phyloP scores from a whole-genome alignment of 2,113 vertebrate genomes.

The Lethenteron reissneri region DNA sequence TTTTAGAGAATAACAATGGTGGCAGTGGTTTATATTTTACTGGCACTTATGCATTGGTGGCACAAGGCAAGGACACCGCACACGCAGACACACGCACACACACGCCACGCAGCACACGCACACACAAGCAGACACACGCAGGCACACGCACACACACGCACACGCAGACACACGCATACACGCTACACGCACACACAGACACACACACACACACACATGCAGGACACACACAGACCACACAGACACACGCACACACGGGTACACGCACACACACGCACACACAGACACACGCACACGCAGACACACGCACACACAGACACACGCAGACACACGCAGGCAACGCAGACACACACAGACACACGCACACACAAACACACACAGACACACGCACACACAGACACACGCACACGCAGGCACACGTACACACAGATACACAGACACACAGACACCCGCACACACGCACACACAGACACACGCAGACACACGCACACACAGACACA shows the following conservation, averaged over 20 bases:
- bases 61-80: conserved; percentile 2
- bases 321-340: background rate
- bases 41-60: no score
- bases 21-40: no score
- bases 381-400: background rate
- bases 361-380: background rate
- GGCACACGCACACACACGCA: background rate
- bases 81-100: background rate
- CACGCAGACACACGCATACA: background rate
- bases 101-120: no score
- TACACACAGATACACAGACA: background rate
- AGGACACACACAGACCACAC: background rate
- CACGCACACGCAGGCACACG: background rate
- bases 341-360: background rate
- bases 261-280: background rate
- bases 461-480: background rate
- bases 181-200: background rate
- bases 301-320: background rate
- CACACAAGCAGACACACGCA: background rate
- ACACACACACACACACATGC: background rate
- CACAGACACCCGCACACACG: background rate
- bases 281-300: no score
- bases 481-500: conserved; percentile 2
- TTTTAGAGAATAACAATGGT: no score
- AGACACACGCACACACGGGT: background rate